Conservation (phyloP, 1,140 invertebrate genomes). For the Chionoecetes opilio region DNA sequence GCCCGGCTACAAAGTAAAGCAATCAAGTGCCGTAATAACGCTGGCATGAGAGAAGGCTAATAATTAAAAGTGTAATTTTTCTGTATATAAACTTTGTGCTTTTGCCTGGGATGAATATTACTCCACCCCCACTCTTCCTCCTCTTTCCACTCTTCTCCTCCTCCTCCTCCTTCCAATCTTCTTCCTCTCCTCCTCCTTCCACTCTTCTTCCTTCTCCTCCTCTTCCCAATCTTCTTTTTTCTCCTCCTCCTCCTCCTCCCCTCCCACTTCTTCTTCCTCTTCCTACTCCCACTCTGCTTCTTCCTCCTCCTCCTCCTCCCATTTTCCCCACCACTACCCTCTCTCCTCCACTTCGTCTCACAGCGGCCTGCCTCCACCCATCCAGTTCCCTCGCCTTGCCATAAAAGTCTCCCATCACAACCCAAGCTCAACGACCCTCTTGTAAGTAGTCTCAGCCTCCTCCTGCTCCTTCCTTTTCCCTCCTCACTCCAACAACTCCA, state of each 20-base stretch:
- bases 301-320: not conserved
- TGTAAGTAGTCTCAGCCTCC: not conserved
- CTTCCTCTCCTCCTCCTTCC: not conserved
- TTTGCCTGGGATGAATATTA: not conserved
- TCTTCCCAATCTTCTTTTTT: not conserved
- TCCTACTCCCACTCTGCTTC: not conserved
- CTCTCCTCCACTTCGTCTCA: not conserved
- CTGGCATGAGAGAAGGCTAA: too few relatives aligned
- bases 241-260: constrained; percentile 24
- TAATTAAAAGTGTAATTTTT: not conserved
- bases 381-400: not conserved
- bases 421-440: not conserved
- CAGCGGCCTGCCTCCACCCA: not conserved
- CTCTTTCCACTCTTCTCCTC: not conserved
- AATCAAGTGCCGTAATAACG: too few relatives aligned
- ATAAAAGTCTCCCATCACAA: not conserved
- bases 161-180: not conserved
- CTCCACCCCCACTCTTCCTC: too few relatives aligned
- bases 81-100: constrained; percentile 5
- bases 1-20: too few relatives aligned
- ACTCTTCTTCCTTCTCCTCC: not conserved
- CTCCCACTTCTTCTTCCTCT: not conserved
- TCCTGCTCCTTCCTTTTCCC: not conserved
- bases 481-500: not conserved
- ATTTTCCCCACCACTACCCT: not conserved